Evolutionary conservation across 2,113 vertebrate species (phyloP).

Genomic region (Bothrops jararaca): DNA sequence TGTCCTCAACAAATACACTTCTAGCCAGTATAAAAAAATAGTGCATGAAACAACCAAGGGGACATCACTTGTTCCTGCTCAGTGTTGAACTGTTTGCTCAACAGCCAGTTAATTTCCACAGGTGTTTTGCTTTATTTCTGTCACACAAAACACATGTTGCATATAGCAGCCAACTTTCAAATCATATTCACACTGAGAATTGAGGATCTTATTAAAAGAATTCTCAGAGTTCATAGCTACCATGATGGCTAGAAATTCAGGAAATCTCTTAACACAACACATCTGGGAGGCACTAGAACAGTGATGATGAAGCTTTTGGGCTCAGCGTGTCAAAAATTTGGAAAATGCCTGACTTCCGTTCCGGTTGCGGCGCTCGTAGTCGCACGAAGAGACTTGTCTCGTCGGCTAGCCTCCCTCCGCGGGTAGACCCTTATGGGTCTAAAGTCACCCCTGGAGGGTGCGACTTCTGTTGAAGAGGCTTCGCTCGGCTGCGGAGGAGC

Average conservation of each 20-base stretch:
- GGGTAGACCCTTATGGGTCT: too few species aligned
- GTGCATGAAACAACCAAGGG: background rate
- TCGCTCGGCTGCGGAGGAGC: too few species aligned
- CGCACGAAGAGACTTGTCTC: too few species aligned
- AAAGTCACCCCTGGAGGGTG: too few species aligned
- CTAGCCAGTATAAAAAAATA: background rate
- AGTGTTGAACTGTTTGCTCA: background rate
- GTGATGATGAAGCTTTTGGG: background rate
- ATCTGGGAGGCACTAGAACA: background rate
- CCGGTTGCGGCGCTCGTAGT: too few species aligned
- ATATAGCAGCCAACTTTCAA: background rate
- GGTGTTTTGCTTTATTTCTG: background rate
- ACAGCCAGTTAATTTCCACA: background rate
- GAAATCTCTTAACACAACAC: background rate
- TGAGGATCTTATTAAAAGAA: background rate
- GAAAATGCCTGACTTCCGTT: too few species aligned
- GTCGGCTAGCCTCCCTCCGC: too few species aligned
- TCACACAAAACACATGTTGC: background rate
- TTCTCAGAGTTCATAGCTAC: background rate
- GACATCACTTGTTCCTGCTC: background rate
- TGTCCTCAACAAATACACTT: background rate
- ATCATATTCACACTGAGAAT: background rate
- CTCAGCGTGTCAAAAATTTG: background rate
- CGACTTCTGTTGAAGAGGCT: too few species aligned
- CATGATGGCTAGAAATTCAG: background rate